Percentiles rank a stretch among this genome's conserved stretches.
phyloP scores from a whole-genome alignment of 2,113 vertebrate species.

The Acanthisitta chloris region DNA sequence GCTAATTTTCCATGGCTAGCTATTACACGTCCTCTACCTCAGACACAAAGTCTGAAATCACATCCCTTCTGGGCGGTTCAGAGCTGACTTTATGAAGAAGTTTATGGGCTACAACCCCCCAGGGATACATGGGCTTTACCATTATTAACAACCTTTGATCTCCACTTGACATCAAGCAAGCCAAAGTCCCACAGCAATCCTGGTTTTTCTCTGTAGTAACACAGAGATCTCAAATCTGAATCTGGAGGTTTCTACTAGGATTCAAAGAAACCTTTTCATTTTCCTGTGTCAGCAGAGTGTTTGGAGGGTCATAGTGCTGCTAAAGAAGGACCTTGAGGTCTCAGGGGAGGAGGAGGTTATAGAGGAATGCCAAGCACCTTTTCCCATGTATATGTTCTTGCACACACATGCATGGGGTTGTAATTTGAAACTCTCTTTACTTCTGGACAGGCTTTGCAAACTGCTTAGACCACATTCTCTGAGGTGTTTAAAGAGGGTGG shows the following conservation, averaged over 20 bases:
- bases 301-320: background rate
- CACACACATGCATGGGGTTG: constrained; percentile 59
- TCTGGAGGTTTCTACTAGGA: background rate
- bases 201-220: background rate
- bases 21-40: constrained; percentile 23
- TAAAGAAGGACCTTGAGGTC: constrained; percentile 22
- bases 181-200: background rate
- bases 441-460: constrained; percentile 71
- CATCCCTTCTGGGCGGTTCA: background rate
- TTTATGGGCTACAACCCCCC: constrained; percentile 3
- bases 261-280: background rate
- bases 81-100: background rate
- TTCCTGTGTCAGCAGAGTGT: background rate
- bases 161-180: background rate
- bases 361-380: constrained; percentile 44
- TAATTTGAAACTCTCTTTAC: constrained; percentile 64
- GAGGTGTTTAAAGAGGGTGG: constrained; percentile 75
- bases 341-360: constrained; percentile 1
- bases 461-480: constrained; percentile 75
- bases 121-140: background rate
- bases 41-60: constrained; percentile 43
- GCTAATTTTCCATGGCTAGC: constrained; percentile 46
- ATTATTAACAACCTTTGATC: constrained; percentile 36
- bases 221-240: background rate
- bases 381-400: constrained; percentile 55